Evolutionary conservation across 2,113 vertebrate species (phyloP).

Genomic region (Callipepla squamata): DNA sequence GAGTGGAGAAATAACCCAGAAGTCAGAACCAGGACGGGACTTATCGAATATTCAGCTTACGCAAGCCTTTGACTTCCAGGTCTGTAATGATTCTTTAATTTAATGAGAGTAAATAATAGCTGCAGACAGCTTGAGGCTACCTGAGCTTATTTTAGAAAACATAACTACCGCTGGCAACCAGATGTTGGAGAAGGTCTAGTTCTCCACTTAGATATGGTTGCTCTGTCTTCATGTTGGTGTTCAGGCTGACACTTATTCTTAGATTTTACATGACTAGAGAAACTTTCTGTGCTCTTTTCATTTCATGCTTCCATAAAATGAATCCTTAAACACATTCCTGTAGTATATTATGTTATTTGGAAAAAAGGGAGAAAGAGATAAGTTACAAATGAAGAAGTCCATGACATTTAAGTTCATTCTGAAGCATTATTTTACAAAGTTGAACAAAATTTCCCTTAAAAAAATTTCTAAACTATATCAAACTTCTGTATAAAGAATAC

Average conservation of each 20-base stretch:
- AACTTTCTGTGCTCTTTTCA: neutral
- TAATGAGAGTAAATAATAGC: neutral
- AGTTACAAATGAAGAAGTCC: neutral
- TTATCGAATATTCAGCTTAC: neutral
- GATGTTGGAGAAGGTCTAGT: neutral
- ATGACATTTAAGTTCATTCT: neutral
- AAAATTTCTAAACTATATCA: neutral
- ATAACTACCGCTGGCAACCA: neutral
- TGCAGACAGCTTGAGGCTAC: neutral
- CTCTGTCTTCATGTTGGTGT: neutral
- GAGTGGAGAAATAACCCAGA: neutral
- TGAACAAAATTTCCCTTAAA: neutral
- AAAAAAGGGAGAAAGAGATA: neutral
- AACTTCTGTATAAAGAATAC: neutral
- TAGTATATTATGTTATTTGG: neutral
- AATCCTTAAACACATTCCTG: neutral
- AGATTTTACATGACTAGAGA: neutral
- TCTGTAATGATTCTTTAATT: neutral
- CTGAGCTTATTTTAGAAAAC: neutral
- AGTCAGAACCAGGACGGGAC: neutral
- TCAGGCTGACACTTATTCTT: neutral
- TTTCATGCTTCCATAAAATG: neutral
- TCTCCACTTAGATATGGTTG: neutral
- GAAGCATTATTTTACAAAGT: neutral
- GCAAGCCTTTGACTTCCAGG: neutral